Base-by-base conservation (phyloP, 2,888 invertebrate genomes). In the Agrypnus murinus region DNA sequence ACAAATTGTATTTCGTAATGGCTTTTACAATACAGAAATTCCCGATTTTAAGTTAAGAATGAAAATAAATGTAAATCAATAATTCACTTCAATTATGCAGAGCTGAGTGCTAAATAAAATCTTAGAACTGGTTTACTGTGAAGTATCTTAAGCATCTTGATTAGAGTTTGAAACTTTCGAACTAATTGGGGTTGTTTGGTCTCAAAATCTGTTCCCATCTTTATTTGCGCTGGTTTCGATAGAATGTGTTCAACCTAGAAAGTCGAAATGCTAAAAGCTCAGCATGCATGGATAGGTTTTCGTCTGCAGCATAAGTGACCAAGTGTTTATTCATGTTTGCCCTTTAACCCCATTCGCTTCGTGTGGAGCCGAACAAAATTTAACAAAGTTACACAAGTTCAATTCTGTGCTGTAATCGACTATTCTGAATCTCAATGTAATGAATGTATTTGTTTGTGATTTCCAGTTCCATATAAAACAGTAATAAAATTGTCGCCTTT, bases 301-400 rank as follows among this genome's bases (percentile, higher is more conserved):
- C 32, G 10, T 50, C 31, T 50, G 10, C 31, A 45, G 15, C n/a
- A n/a, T 9, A 50, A 50, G 48, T 50, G 50, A 50, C 50, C 50
- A 50, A 50, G 50, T 50, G 50, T 50, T 50, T 50, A 50, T 50
- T 50, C 50, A 32, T 50, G 50, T 50, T 50, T 50, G 50, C 50
- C 31, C 50, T 50, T 50, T 50, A 14, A 25, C 25, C 50, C 25
- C n/a, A 17, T 48, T 48, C 31, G 50, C 25, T 25, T 25, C 25
- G 31, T 10, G 1, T 9, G 10, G 15, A 10, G 46, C n/a, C 19
- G 25, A 46, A 25, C 46, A 46, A 43, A 46, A 50, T 50, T 50
- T 31, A 50, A 8, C 32, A 50, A 40, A 32, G n/a, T 50, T 31
- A 31, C 50, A 50, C 50, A 31, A n/a, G 25, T 31, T 31, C 50